Conservation (phyloP, 2,113 vertebrate genomes). For the Alethe castanea region DNA sequence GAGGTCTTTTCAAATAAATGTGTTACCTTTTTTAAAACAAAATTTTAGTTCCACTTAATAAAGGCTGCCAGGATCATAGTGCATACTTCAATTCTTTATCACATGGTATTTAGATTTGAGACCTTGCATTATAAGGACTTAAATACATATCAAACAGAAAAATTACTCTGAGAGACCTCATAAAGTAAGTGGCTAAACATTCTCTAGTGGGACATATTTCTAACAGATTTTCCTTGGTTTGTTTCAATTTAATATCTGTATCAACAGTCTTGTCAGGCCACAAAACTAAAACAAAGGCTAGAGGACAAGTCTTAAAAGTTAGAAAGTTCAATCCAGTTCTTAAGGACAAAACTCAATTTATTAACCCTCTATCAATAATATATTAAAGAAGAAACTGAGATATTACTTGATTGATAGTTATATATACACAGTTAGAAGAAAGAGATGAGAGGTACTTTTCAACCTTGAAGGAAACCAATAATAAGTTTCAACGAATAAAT, state of each 20-base stretch:
- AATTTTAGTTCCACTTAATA: background rate
- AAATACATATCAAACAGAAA: background rate
- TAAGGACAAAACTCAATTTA: background rate
- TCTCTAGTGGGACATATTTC: background rate
- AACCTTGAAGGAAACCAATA: background rate
- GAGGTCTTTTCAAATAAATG: background rate
- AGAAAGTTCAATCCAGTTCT: background rate
- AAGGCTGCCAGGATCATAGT: background rate
- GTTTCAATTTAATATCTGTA: background rate
- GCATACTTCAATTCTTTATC: background rate
- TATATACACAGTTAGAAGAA: background rate
- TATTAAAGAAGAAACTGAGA: background rate
- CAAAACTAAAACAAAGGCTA: background rate
- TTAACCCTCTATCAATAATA: background rate
- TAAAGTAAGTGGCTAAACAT: background rate
- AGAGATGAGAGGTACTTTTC: background rate
- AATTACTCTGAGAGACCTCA: background rate
- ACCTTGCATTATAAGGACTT: background rate
- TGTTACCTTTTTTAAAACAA: background rate
- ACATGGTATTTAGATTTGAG: background rate
- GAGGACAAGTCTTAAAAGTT: background rate
- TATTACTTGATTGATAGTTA: background rate
- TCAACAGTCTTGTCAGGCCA: background rate
- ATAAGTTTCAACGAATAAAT: background rate
- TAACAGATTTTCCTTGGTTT: background rate